Evolutionary conservation across 2,113 vertebrate species (phyloP), one percentile per base, ranked within the genome.

Genomic region (Thinocorus orbignyianus): DNA sequence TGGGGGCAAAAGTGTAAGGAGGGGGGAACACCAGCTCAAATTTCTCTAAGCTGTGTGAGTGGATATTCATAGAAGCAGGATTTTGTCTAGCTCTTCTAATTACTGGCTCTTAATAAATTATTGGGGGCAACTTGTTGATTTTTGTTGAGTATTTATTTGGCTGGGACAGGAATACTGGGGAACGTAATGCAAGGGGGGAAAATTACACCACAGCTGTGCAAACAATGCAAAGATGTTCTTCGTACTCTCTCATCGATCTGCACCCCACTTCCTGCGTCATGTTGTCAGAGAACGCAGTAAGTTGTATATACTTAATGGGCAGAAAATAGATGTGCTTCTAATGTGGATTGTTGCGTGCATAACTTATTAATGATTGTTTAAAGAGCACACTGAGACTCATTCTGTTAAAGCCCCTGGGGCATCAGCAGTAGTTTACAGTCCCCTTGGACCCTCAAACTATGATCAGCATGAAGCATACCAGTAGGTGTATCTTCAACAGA

Each of bases 401-500:
- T 88, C 88, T 88, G 58, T 86, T 94, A 65, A 69, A 86, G 86
- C 28, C 90, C 41, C 86, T 78, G 49, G 72, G 90, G 52, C 78
- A 83, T 72, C 72, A 91, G 86, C 65, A 72, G 41, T 39, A 69
- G 74, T 81, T 41, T 41, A 41, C 41, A 41, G 41, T 41, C 41
- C 41, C 13, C 41, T 41, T 41, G 41, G 41, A 41, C 41, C 41
- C 41, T 41, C 41, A 41, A 96, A 20, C 77, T 88, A 92, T 91
- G 96, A 94, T 76, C 82, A 93, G 80, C 76, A 65, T 0, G 68
- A 88, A 77, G 41, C 62, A 93, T 88, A 76, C 57, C 64, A 85
- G 96, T 96, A 97, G 95, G 94, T 95, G 80, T 92, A 94, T 97
- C 93, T 88, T 92, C 72, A 94, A 94, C 82, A 92, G 92, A 81